Base-by-base conservation (phyloP, 1,140 invertebrate genomes). In the Neuroterus valhalla region DNA sequence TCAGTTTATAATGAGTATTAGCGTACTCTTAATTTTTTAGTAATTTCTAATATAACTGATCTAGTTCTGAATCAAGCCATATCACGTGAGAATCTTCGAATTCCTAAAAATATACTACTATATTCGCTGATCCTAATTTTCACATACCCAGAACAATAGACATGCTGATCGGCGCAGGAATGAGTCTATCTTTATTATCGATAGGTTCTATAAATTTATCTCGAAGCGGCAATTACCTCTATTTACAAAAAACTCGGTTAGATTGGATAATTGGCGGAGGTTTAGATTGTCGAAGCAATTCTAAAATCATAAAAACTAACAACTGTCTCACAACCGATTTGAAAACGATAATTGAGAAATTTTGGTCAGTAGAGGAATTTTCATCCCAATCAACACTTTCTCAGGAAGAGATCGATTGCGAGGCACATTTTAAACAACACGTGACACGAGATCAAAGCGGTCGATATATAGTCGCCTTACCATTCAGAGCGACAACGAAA, bases 41-140 rank as follows among this genome's bases (percentile, higher is more conserved):
- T 45, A 3, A 52, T 70, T 48, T 46, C 66, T 31, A 72, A 72
- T 62, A 77, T 77, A 43, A 46, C 23, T 6, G 42, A 72, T 17
- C n/a, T 43, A 3, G 14, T 72, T 31, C 71, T 62, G 19, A 31
- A 6, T 14, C 45, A 71, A 43, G 52, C n/a, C 2, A 71, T 76
- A 38, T 66, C 74, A 2, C 66, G 66, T 23, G 46, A 74, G 2
- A n/a, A 3, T 43, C 26, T 74, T 6, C 14, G 72, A 15, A 43
- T 71, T 17, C 69, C 69, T 15, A 46, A 46, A 19, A 42, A 42
- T 44, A 43, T 70, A 3, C 48, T 71, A 68, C 19, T 48, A n/a
- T 19, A 17, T 45, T 77, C 2, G 76, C 76, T 2, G 76, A 77
- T 62, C 76, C 71, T 3, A 52, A 74, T 38, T 77, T 77, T 44